Percentiles rank a stretch among this genome's conserved stretches.
phyloP scores from a whole-genome alignment of 2,113 vertebrate genomes.

The Vanacampus margaritifer region DNA sequence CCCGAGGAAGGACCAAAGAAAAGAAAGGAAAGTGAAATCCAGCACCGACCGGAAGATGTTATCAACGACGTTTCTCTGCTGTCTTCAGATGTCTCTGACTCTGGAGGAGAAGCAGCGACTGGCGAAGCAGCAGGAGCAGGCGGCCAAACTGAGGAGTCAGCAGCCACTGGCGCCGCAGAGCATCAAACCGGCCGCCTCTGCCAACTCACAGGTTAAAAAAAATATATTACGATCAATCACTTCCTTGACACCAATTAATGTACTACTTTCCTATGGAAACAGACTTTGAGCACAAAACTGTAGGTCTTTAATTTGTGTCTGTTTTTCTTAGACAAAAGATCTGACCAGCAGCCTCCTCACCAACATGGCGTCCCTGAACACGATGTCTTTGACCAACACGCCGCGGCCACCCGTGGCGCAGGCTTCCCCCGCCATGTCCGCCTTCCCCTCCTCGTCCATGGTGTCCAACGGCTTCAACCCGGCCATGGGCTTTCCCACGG shows the following conservation, averaged over 20 bases:
- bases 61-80: background rate
- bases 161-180: constrained; percentile 85
- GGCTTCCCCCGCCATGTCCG: constrained; percentile 59
- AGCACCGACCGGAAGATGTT: too few relatives aligned
- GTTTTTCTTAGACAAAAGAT: constrained; percentile 83
- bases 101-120: constrained; percentile 96
- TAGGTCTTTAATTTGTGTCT: constrained; percentile 8
- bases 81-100: constrained; percentile 83
- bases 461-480: constrained; percentile 82
- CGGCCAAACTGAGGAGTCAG: constrained; percentile 90
- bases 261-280: background rate
- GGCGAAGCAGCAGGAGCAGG: constrained; percentile 96
- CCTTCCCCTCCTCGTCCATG: constrained; percentile 75
- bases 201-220: constrained; percentile 63
- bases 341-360: constrained; percentile 91
- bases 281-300: background rate
- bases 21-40: too few relatives aligned
- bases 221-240: too few relatives aligned
- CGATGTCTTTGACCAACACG: constrained; percentile 71
- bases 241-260: background rate
- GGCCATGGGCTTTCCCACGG: constrained; percentile 79
- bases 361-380: constrained; percentile 84
- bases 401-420: constrained; percentile 69
- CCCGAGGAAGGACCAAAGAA: too few relatives aligned
- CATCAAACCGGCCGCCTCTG: constrained; percentile 61